These are phyloP conservation scores for Apamea sordens DNA, from an alignment of 2,888 invertebrate species.

Conservation along the genomic window DNA sequence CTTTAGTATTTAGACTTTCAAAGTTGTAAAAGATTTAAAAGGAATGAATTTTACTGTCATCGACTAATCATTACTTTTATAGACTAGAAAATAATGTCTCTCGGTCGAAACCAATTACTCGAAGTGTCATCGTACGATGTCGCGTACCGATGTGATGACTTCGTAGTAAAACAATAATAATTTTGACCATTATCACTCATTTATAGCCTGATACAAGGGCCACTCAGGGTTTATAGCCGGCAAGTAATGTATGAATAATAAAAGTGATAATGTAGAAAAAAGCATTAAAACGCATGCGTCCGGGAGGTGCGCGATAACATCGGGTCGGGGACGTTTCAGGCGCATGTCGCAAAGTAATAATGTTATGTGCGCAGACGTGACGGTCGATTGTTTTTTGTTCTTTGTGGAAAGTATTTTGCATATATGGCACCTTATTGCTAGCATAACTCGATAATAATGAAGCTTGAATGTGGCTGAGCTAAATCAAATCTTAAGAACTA, in stretches of 20 bases:
- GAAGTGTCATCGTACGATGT: neutral
- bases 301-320: slow-evolving; percentile 57
- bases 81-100: slow-evolving; percentile 23
- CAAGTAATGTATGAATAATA: slow-evolving; percentile 49
- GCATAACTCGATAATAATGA: neutral
- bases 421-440: neutral
- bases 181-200: slow-evolving; percentile 45
- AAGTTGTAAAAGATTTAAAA: slow-evolving; percentile 10
- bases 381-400: slow-evolving; percentile 25
- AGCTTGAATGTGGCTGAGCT: too few relatives aligned
- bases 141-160: slow-evolving; percentile 1
- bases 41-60: slow-evolving; percentile 33
- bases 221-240: slow-evolving; percentile 48
- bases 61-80: slow-evolving; percentile 39
- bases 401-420: neutral
- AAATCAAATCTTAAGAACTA: too few relatives aligned
- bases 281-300: slow-evolving; percentile 58
- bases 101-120: slow-evolving; percentile 40
- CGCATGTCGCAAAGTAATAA: slow-evolving; percentile 47
- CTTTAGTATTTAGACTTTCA: slow-evolving; percentile 8
- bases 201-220: slow-evolving; percentile 36
- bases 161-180: slow-evolving; percentile 44
- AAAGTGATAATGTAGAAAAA: slow-evolving; percentile 56
- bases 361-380: slow-evolving; percentile 46
- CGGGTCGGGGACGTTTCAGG: slow-evolving; percentile 52